These are phyloP conservation scores for Drosophila santomea DNA, from an alignment of 1,140 invertebrate genomes.

Conservation along the genomic window DNA sequence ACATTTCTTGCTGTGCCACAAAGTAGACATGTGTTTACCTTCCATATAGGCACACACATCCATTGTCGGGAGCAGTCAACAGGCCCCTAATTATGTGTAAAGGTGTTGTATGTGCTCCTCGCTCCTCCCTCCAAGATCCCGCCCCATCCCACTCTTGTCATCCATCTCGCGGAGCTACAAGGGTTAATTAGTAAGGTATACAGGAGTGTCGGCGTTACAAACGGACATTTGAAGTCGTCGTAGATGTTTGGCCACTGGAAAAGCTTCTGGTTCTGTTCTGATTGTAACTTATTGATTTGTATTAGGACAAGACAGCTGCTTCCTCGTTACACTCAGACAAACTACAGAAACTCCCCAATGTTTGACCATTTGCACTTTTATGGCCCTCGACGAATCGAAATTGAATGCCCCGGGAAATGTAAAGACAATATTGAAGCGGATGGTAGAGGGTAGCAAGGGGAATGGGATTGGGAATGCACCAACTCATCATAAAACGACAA, in stretches of 20 bases:
- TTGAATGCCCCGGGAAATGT: slow-evolving; percentile 63
- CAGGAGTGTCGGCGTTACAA: slow-evolving; percentile 46
- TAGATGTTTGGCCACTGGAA: slow-evolving; percentile 33
- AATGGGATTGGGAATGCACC: slow-evolving; percentile 53
- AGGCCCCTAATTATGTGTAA: slow-evolving; percentile 81
- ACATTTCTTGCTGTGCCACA: slow-evolving; percentile 3
- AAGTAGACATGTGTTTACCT: slow-evolving; percentile 56
- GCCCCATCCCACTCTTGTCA: slow-evolving; percentile 12
- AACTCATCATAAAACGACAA: slow-evolving; percentile 74
- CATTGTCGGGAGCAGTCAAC: slow-evolving; percentile 70
- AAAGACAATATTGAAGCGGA: slow-evolving; percentile 50
- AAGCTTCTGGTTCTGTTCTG: slow-evolving; percentile 27
- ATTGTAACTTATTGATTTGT: slow-evolving; percentile 43
- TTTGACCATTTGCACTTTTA: slow-evolving; percentile 72
- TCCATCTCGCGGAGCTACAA: slow-evolving; percentile 33
- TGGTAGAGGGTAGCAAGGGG: slow-evolving; percentile 5
- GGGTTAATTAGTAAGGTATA: slow-evolving; percentile 65
- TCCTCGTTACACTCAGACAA: not conserved
- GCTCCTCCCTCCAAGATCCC: not conserved
- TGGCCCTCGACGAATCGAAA: slow-evolving; percentile 57
- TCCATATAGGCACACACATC: slow-evolving; percentile 51
- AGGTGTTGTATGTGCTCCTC: slow-evolving; percentile 59
- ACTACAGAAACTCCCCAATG: slow-evolving; percentile 11
- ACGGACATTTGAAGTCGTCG: slow-evolving; percentile 6
- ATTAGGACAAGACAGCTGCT: slow-evolving; percentile 16